Evolutionary conservation across 2,113 vertebrate species (phyloP).

Genomic region (Oryzias curvinotus): DNA sequence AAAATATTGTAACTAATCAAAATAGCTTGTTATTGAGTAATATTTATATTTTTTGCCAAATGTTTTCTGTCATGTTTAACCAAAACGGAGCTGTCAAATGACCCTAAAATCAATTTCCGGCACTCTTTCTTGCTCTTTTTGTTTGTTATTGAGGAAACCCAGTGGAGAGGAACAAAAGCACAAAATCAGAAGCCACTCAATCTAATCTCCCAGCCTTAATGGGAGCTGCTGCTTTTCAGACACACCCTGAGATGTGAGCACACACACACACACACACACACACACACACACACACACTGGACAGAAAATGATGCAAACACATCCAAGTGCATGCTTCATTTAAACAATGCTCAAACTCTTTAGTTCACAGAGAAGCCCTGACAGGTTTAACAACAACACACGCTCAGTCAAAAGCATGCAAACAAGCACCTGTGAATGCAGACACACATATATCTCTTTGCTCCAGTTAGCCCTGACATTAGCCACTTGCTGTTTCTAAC

Average conservation of each 20-base stretch:
- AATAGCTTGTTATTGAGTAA: background rate
- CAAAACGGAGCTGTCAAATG: constrained; percentile 29
- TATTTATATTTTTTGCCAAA: constrained; percentile 13
- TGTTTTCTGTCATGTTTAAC: background rate
- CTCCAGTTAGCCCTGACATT: constrained; percentile 90
- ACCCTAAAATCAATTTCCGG: constrained; percentile 49
- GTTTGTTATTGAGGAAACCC: constrained; percentile 18
- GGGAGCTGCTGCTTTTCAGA: constrained; percentile 51
- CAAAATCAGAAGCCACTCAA: constrained; percentile 65
- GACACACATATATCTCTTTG: constrained; percentile 63
- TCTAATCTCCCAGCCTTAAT: constrained; percentile 65
- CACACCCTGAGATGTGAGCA: constrained; percentile 43
- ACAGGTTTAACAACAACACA: constrained; percentile 20
- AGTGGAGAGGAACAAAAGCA: constrained; percentile 49
- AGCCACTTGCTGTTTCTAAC: constrained; percentile 86
- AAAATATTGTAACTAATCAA: no score
- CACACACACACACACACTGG: constrained; percentile 22
- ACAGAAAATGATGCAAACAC: constrained; percentile 3
- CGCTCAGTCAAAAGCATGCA: constrained; percentile 10
- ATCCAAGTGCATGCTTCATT: constrained; percentile 20
- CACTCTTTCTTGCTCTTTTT: constrained; percentile 31
- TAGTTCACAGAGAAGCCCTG: constrained; percentile 15
- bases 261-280: constrained; percentile 23
- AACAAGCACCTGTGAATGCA: constrained; percentile 19
- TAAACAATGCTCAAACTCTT: constrained; percentile 16